Percentiles rank a stretch among this genome's conserved stretches.
Conservation (phyloP, 2,888 invertebrate genomes). For the Acanthoscelides obtectus region DNA sequence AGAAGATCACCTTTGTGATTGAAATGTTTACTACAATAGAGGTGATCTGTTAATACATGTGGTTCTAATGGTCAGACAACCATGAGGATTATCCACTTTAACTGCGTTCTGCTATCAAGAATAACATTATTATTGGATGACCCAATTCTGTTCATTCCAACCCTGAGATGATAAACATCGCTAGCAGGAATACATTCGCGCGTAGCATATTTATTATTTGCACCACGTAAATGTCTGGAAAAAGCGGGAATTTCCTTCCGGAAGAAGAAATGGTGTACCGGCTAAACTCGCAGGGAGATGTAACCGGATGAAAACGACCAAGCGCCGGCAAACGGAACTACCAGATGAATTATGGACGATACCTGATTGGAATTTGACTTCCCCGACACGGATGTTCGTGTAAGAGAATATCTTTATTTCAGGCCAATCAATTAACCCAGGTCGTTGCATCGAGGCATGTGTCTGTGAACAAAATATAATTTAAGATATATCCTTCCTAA, state of each 20-base stretch:
- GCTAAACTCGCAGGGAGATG: conserved; percentile 42
- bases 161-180: not conserved
- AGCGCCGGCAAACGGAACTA: conserved; percentile 41
- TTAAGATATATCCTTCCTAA: no score
- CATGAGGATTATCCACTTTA: no score
- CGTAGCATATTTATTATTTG: conserved; percentile 26
- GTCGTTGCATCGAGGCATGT: no score
- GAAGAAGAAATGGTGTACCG: conserved; percentile 18
- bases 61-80: no score
- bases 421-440: no score
- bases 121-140: no score
- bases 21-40: no score
- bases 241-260: conserved; percentile 22
- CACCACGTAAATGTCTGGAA: conserved; percentile 27
- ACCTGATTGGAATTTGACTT: conserved; percentile 30
- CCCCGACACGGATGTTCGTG: conserved; percentile 1
- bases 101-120: no score
- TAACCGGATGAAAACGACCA: conserved; percentile 47
- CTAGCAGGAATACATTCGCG: not conserved
- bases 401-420: not conserved
- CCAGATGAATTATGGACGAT: conserved; percentile 48
- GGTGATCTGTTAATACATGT: no score
- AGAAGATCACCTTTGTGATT: no score
- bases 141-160: not conserved
- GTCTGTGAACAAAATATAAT: no score